Percentiles rank a stretch among this genome's conserved stretches.
Evolutionary conservation across 2,113 vertebrate genomes (phyloP).

Genomic region (Cariama cristata): DNA sequence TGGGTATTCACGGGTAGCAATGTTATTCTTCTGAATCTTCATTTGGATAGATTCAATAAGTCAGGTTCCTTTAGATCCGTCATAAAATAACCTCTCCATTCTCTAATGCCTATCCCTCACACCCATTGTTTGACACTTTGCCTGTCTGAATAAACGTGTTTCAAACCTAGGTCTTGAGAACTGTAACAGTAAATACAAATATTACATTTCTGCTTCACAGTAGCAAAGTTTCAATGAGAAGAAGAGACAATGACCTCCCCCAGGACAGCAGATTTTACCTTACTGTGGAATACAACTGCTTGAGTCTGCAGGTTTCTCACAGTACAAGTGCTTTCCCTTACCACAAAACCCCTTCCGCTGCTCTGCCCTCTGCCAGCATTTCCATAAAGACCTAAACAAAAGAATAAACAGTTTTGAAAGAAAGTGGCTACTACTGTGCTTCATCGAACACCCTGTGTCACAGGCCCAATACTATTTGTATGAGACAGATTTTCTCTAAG

Average conservation of each 20-base stretch:
- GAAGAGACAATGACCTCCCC: background rate
- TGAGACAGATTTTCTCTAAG: background rate
- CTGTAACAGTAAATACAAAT: background rate
- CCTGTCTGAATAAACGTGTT: background rate
- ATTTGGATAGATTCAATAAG: background rate
- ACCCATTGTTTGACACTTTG: background rate
- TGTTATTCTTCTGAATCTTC: background rate
- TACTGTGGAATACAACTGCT: background rate
- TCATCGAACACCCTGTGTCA: background rate
- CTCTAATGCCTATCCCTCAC: background rate
- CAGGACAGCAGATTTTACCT: background rate
- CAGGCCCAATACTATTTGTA: background rate
- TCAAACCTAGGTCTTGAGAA: background rate
- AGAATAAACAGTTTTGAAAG: background rate
- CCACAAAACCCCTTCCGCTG: background rate
- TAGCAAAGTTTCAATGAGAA: background rate
- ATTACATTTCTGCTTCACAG: background rate
- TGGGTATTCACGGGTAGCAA: background rate
- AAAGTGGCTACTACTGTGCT: background rate
- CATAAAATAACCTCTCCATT: background rate
- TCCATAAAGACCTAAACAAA: background rate
- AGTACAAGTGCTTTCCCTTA: fast-evolving
- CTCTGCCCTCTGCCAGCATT: background rate
- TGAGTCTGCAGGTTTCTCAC: background rate
- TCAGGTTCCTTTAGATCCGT: background rate